These are phyloP conservation scores for Meloe dianella DNA, from an alignment of 2,888 invertebrate species.

Conservation along the genomic window DNA sequence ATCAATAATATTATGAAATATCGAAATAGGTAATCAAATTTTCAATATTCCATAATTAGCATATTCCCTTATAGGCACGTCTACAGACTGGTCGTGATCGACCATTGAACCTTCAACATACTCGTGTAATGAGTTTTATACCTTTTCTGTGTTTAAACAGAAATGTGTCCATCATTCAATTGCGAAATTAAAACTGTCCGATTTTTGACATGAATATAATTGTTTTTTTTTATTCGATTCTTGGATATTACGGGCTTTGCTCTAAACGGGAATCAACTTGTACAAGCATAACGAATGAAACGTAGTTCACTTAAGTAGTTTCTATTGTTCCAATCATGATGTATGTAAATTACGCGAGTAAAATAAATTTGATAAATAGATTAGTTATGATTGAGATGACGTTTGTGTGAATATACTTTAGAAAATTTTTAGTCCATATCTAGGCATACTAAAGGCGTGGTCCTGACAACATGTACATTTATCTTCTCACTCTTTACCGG, in stretches of 20 bases:
- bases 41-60: background rate
- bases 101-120: background rate
- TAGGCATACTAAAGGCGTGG: slow-evolving; percentile 23
- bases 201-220: background rate
- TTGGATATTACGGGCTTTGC: background rate
- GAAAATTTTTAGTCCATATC: slow-evolving; percentile 22
- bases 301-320: too few relatives aligned
- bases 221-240: background rate
- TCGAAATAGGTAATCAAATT: too few relatives aligned
- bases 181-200: background rate
- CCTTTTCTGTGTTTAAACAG: background rate
- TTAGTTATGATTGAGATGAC: background rate
- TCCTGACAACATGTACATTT: slow-evolving; percentile 18
- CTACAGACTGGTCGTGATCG: background rate
- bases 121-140: background rate
- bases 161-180: background rate
- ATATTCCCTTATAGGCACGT: background rate
- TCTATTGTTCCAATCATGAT: background rate
- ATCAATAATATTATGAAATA: background rate
- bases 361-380: background rate
- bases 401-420: background rate
- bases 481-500: background rate
- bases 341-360: background rate
- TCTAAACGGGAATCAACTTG: background rate
- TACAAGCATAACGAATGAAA: background rate